These are phyloP conservation scores for Drosophila helvetica DNA, from an alignment of 2,888 invertebrate genomes.

Conservation along the genomic window DNA sequence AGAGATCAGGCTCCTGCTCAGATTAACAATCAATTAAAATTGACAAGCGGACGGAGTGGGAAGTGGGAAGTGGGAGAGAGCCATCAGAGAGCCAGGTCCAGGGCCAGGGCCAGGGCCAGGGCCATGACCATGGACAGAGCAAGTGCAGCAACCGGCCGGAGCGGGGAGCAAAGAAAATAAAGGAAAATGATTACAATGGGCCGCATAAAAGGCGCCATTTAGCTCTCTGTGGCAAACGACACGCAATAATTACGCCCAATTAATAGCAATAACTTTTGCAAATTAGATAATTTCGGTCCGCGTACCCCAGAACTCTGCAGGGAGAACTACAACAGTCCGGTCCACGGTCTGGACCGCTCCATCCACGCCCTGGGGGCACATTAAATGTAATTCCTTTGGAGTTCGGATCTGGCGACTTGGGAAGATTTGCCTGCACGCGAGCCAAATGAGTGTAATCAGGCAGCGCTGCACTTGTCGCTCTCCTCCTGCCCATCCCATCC, in stretches of 20 bases:
- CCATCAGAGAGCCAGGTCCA: background rate
- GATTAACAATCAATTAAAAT: slow-evolving; percentile 83
- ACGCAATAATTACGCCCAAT: slow-evolving; percentile 81
- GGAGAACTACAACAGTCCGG: background rate
- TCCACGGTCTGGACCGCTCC: background rate
- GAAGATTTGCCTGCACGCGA: slow-evolving; percentile 30
- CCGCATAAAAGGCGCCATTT: slow-evolving; percentile 74
- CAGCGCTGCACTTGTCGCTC: slow-evolving; percentile 49
- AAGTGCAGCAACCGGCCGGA: slow-evolving; percentile 31
- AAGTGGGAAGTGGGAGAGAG: slow-evolving; percentile 8
- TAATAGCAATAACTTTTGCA: slow-evolving; percentile 81
- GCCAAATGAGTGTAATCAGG: slow-evolving; percentile 63
- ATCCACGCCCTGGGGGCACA: slow-evolving; percentile 45
- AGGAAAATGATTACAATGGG: slow-evolving; percentile 75
- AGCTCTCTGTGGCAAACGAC: slow-evolving; percentile 54
- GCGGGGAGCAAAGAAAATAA: slow-evolving; percentile 33
- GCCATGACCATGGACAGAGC: slow-evolving; percentile 17
- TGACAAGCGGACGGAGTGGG: slow-evolving; percentile 64
- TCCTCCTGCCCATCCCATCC: background rate
- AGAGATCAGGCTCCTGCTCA: slow-evolving; percentile 65
- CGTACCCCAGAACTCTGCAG: slow-evolving; percentile 18
- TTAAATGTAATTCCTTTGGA: slow-evolving; percentile 51
- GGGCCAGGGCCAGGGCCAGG: background rate
- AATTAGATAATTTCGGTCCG: slow-evolving; percentile 80
- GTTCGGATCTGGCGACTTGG: slow-evolving; percentile 11